These are phyloP conservation scores for Anhinga anhinga DNA, from an alignment of 2,113 vertebrate genomes.

Conservation along the genomic window DNA sequence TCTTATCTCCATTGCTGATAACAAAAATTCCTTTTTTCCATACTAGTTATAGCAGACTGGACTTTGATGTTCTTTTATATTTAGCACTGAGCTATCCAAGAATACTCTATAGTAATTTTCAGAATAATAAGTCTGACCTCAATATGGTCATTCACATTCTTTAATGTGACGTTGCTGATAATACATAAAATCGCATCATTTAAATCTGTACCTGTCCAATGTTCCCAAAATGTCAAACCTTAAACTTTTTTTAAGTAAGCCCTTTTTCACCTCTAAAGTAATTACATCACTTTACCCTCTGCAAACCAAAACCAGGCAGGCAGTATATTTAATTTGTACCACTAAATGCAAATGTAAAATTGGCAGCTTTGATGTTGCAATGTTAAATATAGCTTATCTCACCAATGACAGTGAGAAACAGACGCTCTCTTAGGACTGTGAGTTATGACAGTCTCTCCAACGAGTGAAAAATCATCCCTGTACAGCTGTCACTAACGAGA, in stretches of 20 bases:
- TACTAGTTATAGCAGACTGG: neutral
- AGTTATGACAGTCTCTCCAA: slow-evolving; percentile 63
- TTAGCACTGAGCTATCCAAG: neutral
- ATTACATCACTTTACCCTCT: slow-evolving; percentile 29
- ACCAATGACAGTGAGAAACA: slow-evolving; percentile 65
- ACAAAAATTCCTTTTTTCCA: neutral
- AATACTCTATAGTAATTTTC: neutral
- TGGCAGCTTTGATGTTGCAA: slow-evolving; percentile 56
- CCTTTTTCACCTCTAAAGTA: neutral
- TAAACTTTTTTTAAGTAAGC: neutral
- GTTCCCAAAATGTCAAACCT: neutral
- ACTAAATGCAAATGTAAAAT: slow-evolving; percentile 49
- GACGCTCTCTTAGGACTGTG: slow-evolving; percentile 63
- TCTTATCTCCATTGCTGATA: neutral
- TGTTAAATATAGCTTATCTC: slow-evolving; percentile 66
- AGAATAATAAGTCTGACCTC: neutral
- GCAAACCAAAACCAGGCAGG: slow-evolving; percentile 1
- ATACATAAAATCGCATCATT: neutral
- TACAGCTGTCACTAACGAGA: slow-evolving; percentile 37
- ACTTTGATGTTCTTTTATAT: neutral
- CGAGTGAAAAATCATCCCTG: slow-evolving; percentile 57
- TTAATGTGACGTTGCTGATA: neutral
- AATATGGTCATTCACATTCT: neutral
- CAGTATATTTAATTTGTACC: slow-evolving; percentile 6
- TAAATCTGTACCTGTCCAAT: neutral